phyloP scores from a whole-genome alignment of 2,113 vertebrate genomes.

The Mellivora capensis region DNA sequence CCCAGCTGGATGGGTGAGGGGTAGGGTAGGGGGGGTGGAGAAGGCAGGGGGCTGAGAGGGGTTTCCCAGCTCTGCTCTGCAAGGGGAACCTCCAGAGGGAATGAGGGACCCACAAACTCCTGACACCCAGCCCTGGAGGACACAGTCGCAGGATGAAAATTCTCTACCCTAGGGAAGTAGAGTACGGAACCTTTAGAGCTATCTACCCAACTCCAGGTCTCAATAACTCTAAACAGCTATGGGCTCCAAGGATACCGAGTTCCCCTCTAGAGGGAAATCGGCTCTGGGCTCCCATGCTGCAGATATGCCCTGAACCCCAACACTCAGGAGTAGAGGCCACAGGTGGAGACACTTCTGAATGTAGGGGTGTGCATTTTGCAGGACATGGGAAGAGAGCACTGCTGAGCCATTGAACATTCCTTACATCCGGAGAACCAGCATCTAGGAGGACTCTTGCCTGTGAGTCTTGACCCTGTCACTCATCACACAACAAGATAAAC shows the following conservation, averaged over 20 bases:
- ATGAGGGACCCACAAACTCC: background rate
- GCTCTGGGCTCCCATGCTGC: rapidly evolving
- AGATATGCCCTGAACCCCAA: background rate
- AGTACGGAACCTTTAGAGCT: background rate
- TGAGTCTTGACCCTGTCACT: background rate
- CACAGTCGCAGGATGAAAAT: background rate
- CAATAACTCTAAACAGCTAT: too few species aligned
- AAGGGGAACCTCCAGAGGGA: background rate
- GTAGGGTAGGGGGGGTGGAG: rapidly evolving
- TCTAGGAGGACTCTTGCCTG: background rate
- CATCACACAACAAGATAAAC: conserved; percentile 74
- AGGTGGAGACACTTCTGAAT: background rate
- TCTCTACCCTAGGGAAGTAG: background rate
- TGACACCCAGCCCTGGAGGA: rapidly evolving
- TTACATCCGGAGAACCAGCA: too few species aligned
- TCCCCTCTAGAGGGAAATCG: background rate
- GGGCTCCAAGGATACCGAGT: background rate
- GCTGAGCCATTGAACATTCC: background rate
- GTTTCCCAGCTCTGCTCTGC: too few species aligned
- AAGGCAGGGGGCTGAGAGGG: rapidly evolving
- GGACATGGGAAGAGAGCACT: background rate
- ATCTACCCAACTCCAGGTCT: background rate
- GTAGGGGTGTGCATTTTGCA: rapidly evolving
- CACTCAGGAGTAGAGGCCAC: background rate
- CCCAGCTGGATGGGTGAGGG: background rate